Evolutionary conservation across 2,113 vertebrate genomes (phyloP), one percentile per base, ranked within the genome.

Genomic region (Psettodes erumei): DNA sequence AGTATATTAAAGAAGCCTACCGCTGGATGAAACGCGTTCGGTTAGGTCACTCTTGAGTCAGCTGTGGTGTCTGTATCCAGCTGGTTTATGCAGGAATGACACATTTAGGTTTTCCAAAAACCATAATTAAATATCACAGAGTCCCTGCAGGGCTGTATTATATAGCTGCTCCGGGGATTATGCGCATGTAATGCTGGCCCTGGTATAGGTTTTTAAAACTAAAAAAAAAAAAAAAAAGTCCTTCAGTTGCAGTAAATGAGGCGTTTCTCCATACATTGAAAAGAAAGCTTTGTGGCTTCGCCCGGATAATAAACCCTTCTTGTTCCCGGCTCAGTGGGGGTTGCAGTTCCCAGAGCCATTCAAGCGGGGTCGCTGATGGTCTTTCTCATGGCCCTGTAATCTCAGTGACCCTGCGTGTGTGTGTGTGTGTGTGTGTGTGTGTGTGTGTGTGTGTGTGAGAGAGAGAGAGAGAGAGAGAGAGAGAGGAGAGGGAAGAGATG

Each of bases 351-450:
- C 68, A 4, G 2, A 48, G 72, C 47, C 77, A 50, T 50, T 80
- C 90, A 70, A 88, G 76, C 69, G 92, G 92, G 83, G 93, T 88
- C 92, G 84, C 91, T 90, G 79, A 89, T 85, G 90, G 53, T 90
- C 92, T 92, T n/a, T 90, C 86, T 84, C 67, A 79, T 81, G 18
- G 32, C 73, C 62, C 55, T 48, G 21, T n/a, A n/a, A n/a, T 54
- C 71, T 75, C 67, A 59, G 70, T 79, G 85, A 81, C 83, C 80
- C 84, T 66, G 54, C n/a, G n/a, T n/a, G n/a, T n/a, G n/a, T n/a
- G n/a, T n/a, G n/a, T n/a, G n/a, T n/a, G n/a, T n/a, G n/a, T n/a
- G n/a, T n/a, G n/a, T n/a, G n/a, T n/a, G n/a, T n/a, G n/a, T n/a
- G n/a, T n/a, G n/a, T n/a, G n/a, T n/a, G n/a, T n/a, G n/a, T n/a